These are phyloP conservation scores for Agriopis aurantiaria DNA, from an alignment of 2,888 invertebrate species.

Conservation along the genomic window DNA sequence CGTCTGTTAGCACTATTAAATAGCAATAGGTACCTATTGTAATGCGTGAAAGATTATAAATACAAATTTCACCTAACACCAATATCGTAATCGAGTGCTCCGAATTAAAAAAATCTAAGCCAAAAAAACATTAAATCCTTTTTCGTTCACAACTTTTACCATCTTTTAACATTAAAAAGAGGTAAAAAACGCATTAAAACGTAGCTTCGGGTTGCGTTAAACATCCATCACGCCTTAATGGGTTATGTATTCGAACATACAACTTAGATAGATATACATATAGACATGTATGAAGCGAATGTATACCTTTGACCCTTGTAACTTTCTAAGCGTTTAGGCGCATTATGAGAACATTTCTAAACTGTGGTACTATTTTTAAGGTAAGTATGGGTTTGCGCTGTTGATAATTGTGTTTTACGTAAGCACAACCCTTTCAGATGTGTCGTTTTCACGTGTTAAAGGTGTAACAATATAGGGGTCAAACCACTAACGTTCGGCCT, in stretches of 20 bases:
- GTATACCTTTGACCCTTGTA: constrained; percentile 23
- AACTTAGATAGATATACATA: not conserved
- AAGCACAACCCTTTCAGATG: too few relatives aligned
- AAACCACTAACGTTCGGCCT: too few relatives aligned
- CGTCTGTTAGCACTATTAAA: too few relatives aligned
- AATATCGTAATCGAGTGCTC: not conserved
- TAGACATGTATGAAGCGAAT: not conserved
- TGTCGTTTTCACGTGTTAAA: too few relatives aligned
- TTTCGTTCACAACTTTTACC: constrained; percentile 27
- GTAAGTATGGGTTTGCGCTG: not conserved
- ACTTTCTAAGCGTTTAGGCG: constrained; percentile 27
- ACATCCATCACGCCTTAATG: constrained; percentile 40
- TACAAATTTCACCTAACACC: too few relatives aligned
- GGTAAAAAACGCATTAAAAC: constrained; percentile 30
- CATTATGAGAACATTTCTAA: constrained; percentile 15
- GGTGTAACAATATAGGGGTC: too few relatives aligned
- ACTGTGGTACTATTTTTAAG: constrained; percentile 1
- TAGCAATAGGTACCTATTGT: too few relatives aligned
- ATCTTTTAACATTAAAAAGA: constrained; percentile 27
- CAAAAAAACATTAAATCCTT: constrained; percentile 18
- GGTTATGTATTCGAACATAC: constrained; percentile 20
- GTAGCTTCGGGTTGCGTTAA: constrained; percentile 16
- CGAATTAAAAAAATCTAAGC: constrained; percentile 14
- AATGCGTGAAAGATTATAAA: too few relatives aligned
- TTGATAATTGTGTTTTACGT: too few relatives aligned